phyloP scores from a whole-genome alignment of 2,797 vertebrate species.

The Astyanax mexicanus region DNA sequence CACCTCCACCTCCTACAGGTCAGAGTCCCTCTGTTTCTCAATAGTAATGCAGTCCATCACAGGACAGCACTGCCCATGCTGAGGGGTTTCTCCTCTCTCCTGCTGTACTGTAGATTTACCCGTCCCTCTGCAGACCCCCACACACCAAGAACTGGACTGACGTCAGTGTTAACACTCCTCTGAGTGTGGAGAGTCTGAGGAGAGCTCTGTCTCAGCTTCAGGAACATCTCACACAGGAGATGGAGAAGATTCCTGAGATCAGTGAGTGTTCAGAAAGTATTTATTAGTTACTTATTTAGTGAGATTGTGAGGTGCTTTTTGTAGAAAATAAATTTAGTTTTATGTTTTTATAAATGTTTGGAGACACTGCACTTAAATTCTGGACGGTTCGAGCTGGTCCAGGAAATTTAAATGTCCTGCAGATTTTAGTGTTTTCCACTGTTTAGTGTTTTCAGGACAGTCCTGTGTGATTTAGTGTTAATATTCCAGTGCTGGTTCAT shows the following conservation, averaged over 20 bases:
- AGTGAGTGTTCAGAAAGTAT: constrained; percentile 1
- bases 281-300: no score
- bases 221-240: not conserved
- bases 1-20: constrained; percentile 37
- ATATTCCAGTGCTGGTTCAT: no score
- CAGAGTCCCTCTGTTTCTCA: no score
- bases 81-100: constrained; percentile 11
- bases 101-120: constrained; percentile 25
- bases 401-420: no score
- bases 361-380: no score
- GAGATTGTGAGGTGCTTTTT: no score
- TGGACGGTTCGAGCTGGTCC: no score
- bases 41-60: not conserved
- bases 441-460: no score
- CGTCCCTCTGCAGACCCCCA: not conserved
- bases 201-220: constrained; percentile 5
- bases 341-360: no score
- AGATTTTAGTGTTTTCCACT: no score
- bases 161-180: not conserved
- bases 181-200: constrained; percentile 12
- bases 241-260: constrained; percentile 24
- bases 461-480: not conserved
- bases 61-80: constrained; percentile 30
- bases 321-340: no score
- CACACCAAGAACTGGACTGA: no score